Evolutionary conservation across 1,140 invertebrate species (phyloP).

Genomic region (Brachionus sp.): DNA sequence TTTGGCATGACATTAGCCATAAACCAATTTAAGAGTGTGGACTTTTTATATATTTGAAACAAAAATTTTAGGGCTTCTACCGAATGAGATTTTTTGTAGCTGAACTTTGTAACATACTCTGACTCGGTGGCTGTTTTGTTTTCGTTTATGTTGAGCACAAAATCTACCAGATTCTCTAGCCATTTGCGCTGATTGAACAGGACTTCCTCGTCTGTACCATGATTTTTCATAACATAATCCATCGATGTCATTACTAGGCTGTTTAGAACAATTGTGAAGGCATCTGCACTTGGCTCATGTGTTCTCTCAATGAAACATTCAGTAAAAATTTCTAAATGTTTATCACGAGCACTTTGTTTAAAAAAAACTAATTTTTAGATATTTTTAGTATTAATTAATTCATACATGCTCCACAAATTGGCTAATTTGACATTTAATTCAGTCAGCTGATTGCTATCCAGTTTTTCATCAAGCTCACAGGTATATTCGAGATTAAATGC

Average conservation of each 20-base stretch:
- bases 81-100: background rate
- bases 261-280: conserved; percentile 9
- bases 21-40: background rate
- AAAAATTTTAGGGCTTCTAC: background rate
- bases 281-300: background rate
- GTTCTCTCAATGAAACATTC: background rate
- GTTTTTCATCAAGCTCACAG: background rate
- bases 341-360: background rate
- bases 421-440: background rate
- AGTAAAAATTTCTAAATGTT: conserved; percentile 12
- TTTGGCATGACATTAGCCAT: background rate
- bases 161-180: conserved; percentile 11
- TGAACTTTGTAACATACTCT: conserved; percentile 14
- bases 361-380: too few species aligned
- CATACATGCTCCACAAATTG: background rate
- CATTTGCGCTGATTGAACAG: conserved; percentile 10
- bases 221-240: background rate
- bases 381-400: background rate
- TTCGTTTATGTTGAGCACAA: conserved; percentile 38
- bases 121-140: conserved; percentile 25
- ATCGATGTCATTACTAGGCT: background rate
- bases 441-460: background rate
- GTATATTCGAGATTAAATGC: background rate
- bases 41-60: background rate
- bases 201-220: background rate